A percentile compares a stretch with the other conserved stretches of the same genome.
Conservation (phyloP, 1,140 invertebrate species). For the Drosophila lini region DNA sequence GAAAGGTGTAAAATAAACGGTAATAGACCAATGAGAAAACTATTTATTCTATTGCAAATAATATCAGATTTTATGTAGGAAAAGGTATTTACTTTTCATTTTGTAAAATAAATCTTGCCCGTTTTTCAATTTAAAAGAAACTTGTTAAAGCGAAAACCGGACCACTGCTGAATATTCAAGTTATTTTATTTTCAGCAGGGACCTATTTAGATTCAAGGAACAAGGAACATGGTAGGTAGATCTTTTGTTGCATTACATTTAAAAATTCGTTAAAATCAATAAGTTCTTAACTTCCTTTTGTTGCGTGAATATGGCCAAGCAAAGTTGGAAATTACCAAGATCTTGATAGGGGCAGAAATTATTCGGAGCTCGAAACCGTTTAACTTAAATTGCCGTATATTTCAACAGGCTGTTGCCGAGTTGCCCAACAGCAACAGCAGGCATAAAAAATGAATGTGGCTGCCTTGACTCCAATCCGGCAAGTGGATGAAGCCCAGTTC, state of each 20-base stretch:
- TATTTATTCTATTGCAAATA: not conserved
- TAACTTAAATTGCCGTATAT: constrained; percentile 74
- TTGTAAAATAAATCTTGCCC: not conserved
- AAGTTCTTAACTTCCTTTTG: not conserved
- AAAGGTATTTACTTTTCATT: not conserved
- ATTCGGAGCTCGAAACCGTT: constrained; percentile 43
- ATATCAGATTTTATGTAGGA: not conserved
- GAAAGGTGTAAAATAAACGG: not conserved
- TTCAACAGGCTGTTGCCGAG: constrained; percentile 51
- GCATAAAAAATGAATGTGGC: constrained; percentile 68
- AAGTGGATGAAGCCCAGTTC: constrained; percentile 17
- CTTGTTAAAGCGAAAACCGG: not conserved
- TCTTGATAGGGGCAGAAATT: not conserved
- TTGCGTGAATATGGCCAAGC: not conserved
- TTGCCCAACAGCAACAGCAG: constrained; percentile 35
- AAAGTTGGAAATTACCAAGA: constrained; percentile 2
- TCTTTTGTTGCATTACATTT: not conserved
- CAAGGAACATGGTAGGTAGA: not conserved
- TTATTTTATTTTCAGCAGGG: not conserved
- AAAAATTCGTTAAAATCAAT: not conserved
- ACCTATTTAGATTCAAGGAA: not conserved
- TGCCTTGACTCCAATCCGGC: constrained; percentile 37
- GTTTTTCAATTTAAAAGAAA: not conserved
- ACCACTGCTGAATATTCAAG: not conserved
- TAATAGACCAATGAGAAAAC: not conserved